phyloP scores from a whole-genome alignment of 2,888 invertebrate species.

The Drosophila trichaetosa region DNA sequence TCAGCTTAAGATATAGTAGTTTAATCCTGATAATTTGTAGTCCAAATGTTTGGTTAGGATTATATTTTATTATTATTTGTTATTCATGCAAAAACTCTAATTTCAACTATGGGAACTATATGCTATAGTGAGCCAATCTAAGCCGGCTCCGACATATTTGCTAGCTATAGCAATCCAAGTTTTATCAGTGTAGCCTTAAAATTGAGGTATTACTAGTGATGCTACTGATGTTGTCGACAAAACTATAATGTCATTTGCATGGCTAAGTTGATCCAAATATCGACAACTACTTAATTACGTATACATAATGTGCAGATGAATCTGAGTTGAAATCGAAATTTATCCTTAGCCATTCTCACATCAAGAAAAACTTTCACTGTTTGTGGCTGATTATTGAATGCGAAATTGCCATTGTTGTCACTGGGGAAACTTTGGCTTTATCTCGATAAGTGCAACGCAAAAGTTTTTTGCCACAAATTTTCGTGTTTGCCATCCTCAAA shows the following conservation, averaged over 20 bases:
- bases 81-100: neutral
- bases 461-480: neutral
- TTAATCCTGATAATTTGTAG: neutral
- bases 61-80: too few relatives aligned
- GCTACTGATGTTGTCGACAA: neutral
- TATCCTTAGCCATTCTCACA: neutral
- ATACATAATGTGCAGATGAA: neutral
- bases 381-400: neutral
- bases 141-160: neutral
- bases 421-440: neutral
- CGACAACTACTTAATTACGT: neutral
- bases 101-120: neutral
- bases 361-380: neutral
- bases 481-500: neutral
- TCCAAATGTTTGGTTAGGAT: neutral
- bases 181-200: neutral
- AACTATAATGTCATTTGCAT: neutral
- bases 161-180: neutral
- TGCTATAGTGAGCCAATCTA: neutral
- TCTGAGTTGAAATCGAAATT: neutral
- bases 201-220: neutral
- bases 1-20: neutral
- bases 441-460: neutral
- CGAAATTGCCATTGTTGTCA: conserved; percentile 2
- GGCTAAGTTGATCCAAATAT: neutral